These are phyloP conservation scores for Ormyrus rosae DNA, from an alignment of 2,888 invertebrate genomes.

Conservation along the genomic window DNA sequence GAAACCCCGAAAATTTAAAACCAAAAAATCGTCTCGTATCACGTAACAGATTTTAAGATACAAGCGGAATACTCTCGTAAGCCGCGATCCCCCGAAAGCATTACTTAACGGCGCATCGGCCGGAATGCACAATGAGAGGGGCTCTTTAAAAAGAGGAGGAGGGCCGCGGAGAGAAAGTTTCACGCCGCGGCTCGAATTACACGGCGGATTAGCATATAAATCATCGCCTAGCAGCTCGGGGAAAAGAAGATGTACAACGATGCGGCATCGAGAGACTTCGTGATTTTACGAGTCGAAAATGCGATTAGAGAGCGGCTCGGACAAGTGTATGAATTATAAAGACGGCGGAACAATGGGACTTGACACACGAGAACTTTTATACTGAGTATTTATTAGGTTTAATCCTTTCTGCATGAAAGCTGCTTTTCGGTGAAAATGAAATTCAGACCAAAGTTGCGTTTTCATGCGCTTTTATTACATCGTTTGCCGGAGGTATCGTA, in stretches of 20 bases:
- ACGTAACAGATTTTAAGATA: background rate
- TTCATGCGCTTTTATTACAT: no score
- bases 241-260: background rate
- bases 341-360: background rate
- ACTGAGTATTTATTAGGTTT: background rate
- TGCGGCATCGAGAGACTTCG: slow-evolving; percentile 4
- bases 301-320: slow-evolving; percentile 7
- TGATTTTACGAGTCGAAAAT: slow-evolving; percentile 21
- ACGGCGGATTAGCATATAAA: slow-evolving; percentile 61
- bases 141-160: background rate
- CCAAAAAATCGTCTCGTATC: background rate
- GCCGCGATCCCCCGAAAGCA: background rate
- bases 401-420: background rate
- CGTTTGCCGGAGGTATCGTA: background rate
- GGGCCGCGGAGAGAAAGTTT: slow-evolving; percentile 60
- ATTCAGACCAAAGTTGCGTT: background rate
- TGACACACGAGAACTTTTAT: background rate
- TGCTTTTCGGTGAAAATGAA: background rate
- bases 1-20: no score
- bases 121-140: slow-evolving; percentile 38
- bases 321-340: background rate
- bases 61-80: slow-evolving; percentile 10
- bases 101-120: slow-evolving; percentile 36
- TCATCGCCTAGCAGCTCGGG: slow-evolving; percentile 7
- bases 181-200: slow-evolving; percentile 55